A percentile compares a stretch with the other conserved stretches of the same genome.
Evolutionary conservation across 2,113 vertebrate genomes (phyloP).

Genomic region (Regulus satrapa): DNA sequence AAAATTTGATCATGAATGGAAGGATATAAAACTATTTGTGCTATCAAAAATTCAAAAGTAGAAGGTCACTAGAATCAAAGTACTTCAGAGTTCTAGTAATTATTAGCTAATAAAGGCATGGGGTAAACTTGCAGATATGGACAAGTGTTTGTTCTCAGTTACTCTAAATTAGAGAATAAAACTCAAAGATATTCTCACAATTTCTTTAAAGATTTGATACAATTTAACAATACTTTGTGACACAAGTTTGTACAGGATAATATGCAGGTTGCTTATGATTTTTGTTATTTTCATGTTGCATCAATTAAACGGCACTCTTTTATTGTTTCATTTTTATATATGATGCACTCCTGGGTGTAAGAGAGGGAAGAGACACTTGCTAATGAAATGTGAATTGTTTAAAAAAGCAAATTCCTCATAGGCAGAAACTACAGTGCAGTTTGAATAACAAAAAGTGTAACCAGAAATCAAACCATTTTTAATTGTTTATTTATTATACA

Average conservation of each 20-base stretch:
- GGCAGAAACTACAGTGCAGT: background rate
- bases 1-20: background rate
- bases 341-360: background rate
- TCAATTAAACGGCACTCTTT: background rate
- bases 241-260: background rate
- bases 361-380: background rate
- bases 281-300: background rate
- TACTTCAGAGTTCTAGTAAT: background rate
- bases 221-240: background rate
- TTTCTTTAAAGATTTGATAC: background rate
- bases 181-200: background rate
- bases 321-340: background rate
- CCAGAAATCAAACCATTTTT: conserved; percentile 43
- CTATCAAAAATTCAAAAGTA: background rate
- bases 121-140: background rate
- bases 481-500: conserved; percentile 23
- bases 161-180: background rate
- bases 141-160: background rate
- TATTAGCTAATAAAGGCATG: background rate
- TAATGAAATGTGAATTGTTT: conserved; percentile 7
- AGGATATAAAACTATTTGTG: background rate
- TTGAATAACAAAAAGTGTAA: conserved; percentile 29
- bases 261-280: background rate
- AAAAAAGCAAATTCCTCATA: background rate
- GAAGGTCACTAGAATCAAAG: background rate